These are phyloP conservation scores for Rapana venosa DNA, from an alignment of 2,888 invertebrate genomes.

Conservation along the genomic window DNA sequence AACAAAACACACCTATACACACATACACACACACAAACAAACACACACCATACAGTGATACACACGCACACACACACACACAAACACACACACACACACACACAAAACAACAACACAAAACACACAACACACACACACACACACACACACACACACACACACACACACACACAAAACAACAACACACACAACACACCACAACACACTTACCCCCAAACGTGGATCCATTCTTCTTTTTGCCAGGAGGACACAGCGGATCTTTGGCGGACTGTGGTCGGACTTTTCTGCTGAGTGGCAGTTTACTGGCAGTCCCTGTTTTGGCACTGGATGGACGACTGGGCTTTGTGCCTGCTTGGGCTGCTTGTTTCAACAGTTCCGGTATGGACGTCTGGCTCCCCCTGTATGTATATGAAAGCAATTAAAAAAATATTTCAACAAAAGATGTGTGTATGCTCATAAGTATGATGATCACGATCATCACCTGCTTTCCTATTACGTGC, in stretches of 20 bases:
- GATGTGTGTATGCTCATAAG: neutral
- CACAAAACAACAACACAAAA: too few species aligned
- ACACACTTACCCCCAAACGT: neutral
- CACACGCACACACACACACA: too few species aligned
- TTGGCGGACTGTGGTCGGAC: slow-evolving; percentile 69
- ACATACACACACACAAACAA: too few species aligned
- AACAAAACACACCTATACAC: too few species aligned
- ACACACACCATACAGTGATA: too few species aligned
- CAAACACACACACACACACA: too few species aligned
- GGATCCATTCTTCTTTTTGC: slow-evolving; percentile 24
- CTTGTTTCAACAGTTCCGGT: slow-evolving; percentile 63
- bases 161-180: too few species aligned
- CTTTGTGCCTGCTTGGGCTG: slow-evolving; percentile 51
- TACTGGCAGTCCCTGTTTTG: slow-evolving; percentile 51
- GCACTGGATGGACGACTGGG: slow-evolving; percentile 64
- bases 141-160: too few species aligned
- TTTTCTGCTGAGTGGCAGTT: slow-evolving; percentile 63
- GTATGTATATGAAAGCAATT: neutral
- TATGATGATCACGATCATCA: neutral
- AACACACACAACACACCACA: too few species aligned
- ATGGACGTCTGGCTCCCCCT: slow-evolving; percentile 71
- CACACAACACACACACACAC: too few species aligned
- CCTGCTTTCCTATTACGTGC: too few species aligned
- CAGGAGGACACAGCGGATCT: slow-evolving; percentile 53
- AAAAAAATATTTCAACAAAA: neutral